phyloP scores from a whole-genome alignment of 2,113 vertebrate genomes.

The Petrocephalus zakoni region DNA sequence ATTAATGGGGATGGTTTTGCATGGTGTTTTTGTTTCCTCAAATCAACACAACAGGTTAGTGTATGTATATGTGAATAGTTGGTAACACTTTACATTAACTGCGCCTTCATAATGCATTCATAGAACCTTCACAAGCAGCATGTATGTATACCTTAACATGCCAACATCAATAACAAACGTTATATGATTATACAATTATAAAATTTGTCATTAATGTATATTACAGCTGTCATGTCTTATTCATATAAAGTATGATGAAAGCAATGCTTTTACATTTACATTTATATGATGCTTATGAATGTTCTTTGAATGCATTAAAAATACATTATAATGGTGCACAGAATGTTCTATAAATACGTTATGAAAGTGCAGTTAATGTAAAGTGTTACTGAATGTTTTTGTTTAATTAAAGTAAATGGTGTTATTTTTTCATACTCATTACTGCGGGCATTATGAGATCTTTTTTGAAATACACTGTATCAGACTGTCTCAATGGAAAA shows the following conservation, averaged over 20 bases:
- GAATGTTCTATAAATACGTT: not conserved
- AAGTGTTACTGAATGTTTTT: not conserved
- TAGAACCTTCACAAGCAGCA: not conserved
- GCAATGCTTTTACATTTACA: not conserved
- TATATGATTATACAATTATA: not conserved
- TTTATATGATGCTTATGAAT: not conserved
- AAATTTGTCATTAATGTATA: not conserved
- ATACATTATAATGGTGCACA: not conserved
- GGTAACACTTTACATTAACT: not conserved
- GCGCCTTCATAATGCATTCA: not conserved
- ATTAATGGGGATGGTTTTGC: not conserved
- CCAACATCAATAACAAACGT: not conserved
- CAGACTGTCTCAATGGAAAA: constrained; percentile 10
- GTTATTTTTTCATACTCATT: not conserved
- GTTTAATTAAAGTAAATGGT: not conserved
- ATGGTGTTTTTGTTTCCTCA: not conserved
- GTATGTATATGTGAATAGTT: not conserved
- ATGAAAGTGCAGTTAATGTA: not conserved
- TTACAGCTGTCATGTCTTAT: not conserved
- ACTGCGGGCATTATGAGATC: not conserved
- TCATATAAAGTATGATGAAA: not conserved
- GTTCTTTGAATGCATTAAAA: not conserved
- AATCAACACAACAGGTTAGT: not conserved
- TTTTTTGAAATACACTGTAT: not conserved
- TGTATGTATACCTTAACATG: not conserved